Evolutionary conservation across 2,797 vertebrate species (phyloP).

Genomic region (Sebastes vulpes): DNA sequence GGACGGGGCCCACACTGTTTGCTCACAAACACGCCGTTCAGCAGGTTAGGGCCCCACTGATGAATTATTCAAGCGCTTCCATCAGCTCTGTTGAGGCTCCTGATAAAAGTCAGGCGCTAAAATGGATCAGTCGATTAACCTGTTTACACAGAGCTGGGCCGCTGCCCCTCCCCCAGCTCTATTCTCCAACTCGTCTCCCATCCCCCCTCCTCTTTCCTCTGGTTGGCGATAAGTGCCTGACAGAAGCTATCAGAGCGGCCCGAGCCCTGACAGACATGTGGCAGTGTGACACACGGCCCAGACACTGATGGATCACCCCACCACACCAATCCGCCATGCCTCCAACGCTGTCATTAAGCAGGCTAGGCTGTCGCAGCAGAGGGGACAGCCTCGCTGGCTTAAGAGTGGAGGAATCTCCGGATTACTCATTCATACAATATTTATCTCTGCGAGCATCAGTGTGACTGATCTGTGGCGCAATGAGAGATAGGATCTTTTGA

Average conservation of each 20-base stretch:
- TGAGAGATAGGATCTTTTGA: slow-evolving; percentile 55
- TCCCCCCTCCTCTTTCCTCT: slow-evolving; percentile 52
- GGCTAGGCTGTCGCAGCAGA: slow-evolving; percentile 30
- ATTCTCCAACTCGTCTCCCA: slow-evolving; percentile 50
- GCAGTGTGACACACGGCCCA: slow-evolving; percentile 74
- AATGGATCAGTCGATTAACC: slow-evolving; percentile 96
- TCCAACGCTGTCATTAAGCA: slow-evolving; percentile 79
- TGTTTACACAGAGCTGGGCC: slow-evolving; percentile 91
- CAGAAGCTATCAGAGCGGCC: slow-evolving; percentile 83
- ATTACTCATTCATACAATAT: slow-evolving; percentile 62
- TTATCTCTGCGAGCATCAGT: slow-evolving; percentile 50
- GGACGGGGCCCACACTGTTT: slow-evolving; percentile 83
- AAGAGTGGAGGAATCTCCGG: slow-evolving; percentile 37
- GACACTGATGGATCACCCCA: slow-evolving; percentile 83
- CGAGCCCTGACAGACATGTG: slow-evolving; percentile 82
- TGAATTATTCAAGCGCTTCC: slow-evolving; percentile 94
- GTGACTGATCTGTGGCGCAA: slow-evolving; percentile 58
- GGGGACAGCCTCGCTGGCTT: slow-evolving; percentile 26
- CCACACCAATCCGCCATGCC: slow-evolving; percentile 54
- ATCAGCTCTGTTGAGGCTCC: slow-evolving; percentile 90
- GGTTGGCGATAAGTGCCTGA: slow-evolving; percentile 87
- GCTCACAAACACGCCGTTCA: slow-evolving; percentile 83
- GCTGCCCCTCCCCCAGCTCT: slow-evolving; percentile 66
- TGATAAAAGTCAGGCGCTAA: slow-evolving; percentile 94
- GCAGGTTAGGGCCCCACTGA: slow-evolving; percentile 89